Percentiles rank a stretch among this genome's conserved stretches.
phyloP scores from a whole-genome alignment of 2,797 vertebrate species.

The Syngnathus acus region DNA sequence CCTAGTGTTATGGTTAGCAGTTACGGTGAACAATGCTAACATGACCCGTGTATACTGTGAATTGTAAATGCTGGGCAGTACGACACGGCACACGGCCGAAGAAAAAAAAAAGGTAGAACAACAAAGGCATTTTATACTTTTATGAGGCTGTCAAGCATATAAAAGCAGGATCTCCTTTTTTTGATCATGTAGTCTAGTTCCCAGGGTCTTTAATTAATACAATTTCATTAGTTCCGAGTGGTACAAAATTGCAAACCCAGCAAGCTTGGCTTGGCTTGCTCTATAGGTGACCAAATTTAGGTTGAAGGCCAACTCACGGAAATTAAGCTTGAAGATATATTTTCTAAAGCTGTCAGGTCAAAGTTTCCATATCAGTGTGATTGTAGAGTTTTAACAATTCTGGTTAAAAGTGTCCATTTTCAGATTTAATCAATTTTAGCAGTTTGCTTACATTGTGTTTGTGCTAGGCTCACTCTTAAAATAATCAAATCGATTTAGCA shows the following conservation, averaged over 20 bases:
- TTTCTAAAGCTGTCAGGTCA: no score
- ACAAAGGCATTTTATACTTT: constrained; percentile 45
- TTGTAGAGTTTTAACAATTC: background rate
- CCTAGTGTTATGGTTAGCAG: constrained; percentile 30
- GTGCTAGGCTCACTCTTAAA: background rate
- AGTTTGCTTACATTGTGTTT: background rate
- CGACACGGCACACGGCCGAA: constrained; percentile 38
- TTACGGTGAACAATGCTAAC: constrained; percentile 26
- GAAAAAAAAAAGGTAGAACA: constrained; percentile 55
- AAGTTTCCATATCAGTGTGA: background rate
- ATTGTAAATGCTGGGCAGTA: constrained; percentile 40
- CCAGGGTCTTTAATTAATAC: background rate
- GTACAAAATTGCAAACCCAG: no score
- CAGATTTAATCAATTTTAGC: background rate
- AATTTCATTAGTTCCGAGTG: no score
- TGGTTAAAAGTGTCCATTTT: no score
- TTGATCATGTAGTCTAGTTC: background rate
- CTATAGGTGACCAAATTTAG: no score
- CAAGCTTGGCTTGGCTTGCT: no score
- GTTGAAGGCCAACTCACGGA: no score
- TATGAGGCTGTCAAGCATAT: constrained; percentile 38
- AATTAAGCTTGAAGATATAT: no score
- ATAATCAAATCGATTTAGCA: background rate
- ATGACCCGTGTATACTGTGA: constrained; percentile 33
- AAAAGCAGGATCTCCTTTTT: constrained; percentile 28